Conservation (phyloP, 1,140 invertebrate species). For the Temnothorax nylanderi region DNA sequence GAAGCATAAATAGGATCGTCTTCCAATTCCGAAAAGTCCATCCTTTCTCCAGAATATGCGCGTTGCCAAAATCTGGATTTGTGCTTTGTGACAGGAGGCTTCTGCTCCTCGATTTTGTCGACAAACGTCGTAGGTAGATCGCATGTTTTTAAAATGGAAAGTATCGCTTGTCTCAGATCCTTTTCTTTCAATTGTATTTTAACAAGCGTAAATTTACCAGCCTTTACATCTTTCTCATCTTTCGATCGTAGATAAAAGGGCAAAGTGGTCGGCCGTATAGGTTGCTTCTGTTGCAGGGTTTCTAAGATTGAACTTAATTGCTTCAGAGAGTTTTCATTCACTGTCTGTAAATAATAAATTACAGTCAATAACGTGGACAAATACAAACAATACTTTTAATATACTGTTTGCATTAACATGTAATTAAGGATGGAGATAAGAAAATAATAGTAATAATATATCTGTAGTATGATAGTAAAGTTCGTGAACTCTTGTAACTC, state of each 20-base stretch:
- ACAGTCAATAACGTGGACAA: neutral
- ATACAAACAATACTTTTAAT: neutral
- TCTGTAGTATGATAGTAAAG: neutral
- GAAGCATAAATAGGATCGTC: conserved; percentile 86
- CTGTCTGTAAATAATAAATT: conserved; percentile 87
- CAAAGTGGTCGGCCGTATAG: conserved; percentile 87
- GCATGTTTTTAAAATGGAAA: conserved; percentile 92
- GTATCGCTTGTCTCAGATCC: conserved; percentile 91
- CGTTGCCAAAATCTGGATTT: conserved; percentile 75
- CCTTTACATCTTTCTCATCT: conserved; percentile 88
- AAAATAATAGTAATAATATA: neutral
- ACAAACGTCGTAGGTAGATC: conserved; percentile 94
- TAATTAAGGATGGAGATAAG: neutral
- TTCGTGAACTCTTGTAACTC: too few relatives aligned
- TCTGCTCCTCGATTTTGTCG: conserved; percentile 88
- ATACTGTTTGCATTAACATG: neutral
- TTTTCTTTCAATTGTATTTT: conserved; percentile 89
- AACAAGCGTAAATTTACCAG: conserved; percentile 90
- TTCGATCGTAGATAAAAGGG: conserved; percentile 91
- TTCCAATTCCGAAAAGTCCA: conserved; percentile 86
- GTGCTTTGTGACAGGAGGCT: conserved; percentile 69
- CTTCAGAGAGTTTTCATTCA: conserved; percentile 97
- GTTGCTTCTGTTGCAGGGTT: conserved; percentile 88
- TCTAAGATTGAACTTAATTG: conserved; percentile 94
- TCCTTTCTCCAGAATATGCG: conserved; percentile 71